These are phyloP conservation scores for Gari tellinella DNA, from an alignment of 2,888 invertebrate species.

Conservation along the genomic window DNA sequence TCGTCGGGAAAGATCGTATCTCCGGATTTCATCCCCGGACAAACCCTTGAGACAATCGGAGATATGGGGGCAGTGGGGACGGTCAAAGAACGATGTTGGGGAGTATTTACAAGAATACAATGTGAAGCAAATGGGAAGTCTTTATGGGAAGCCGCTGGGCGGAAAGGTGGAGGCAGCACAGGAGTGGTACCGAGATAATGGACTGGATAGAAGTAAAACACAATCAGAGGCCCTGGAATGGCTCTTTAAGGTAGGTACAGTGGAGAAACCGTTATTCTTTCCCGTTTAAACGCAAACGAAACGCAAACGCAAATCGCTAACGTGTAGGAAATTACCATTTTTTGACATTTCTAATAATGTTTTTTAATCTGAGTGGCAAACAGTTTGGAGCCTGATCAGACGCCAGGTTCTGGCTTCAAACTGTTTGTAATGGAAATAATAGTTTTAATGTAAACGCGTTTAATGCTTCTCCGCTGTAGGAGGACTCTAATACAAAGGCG, in stretches of 20 bases:
- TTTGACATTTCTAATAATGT: too few species aligned
- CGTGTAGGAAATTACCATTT: too few species aligned
- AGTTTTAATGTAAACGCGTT: too few species aligned
- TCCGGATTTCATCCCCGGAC: slow-evolving; percentile 54
- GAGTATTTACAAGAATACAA: slow-evolving; percentile 60
- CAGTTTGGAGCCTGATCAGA: too few species aligned
- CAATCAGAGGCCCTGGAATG: slow-evolving; percentile 46
- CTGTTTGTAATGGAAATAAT: too few species aligned
- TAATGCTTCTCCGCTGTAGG: too few species aligned
- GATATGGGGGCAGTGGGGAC: slow-evolving; percentile 58
- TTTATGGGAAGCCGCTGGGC: slow-evolving; percentile 61
- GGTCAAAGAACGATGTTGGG: slow-evolving; percentile 34
- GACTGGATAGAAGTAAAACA: slow-evolving; percentile 50
- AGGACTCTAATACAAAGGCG: too few species aligned
- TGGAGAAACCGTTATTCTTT: too few species aligned
- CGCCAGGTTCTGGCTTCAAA: too few species aligned
- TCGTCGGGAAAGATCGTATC: slow-evolving; percentile 50
- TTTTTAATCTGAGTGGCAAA: too few species aligned
- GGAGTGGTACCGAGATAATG: slow-evolving; percentile 53
- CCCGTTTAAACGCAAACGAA: too few species aligned
- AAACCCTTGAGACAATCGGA: slow-evolving; percentile 39
- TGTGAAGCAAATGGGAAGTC: slow-evolving; percentile 58
- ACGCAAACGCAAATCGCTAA: too few species aligned
- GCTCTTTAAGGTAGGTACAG: slow-evolving; percentile 49
- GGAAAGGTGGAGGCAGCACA: slow-evolving; percentile 61